A percentile compares a stretch with the other conserved stretches of the same genome.
Evolutionary conservation across 1,140 invertebrate genomes (phyloP).

Genomic region (Heliothis subflexa): DNA sequence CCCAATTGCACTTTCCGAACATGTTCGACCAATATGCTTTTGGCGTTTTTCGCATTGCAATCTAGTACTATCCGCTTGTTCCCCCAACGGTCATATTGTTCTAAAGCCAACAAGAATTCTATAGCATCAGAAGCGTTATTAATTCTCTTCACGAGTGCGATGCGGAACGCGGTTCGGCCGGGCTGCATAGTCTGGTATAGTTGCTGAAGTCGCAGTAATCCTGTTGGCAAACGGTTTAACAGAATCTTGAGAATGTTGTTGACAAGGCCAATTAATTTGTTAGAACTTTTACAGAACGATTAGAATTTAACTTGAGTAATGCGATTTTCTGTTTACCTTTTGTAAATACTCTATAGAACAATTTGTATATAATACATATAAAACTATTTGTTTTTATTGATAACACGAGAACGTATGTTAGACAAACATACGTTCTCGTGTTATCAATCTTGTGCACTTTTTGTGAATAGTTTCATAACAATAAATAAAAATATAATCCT

Average conservation of each 20-base stretch:
- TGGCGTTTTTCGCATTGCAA: constrained; percentile 95
- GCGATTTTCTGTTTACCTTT: no score
- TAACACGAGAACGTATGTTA: no score
- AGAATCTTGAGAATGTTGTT: not conserved
- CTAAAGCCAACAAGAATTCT: constrained; percentile 92
- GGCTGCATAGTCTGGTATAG: constrained; percentile 78
- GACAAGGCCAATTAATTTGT: not conserved
- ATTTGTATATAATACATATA: no score
- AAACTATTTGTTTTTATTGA: no score
- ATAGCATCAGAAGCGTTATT: constrained; percentile 93
- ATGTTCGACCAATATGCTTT: constrained; percentile 95
- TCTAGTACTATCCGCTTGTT: constrained; percentile 96
- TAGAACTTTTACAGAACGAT: no score
- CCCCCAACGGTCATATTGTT: constrained; percentile 93
- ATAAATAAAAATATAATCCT: no score
- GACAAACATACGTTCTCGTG: no score
- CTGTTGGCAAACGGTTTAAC: constrained; percentile 82
- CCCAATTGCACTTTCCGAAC: constrained; percentile 95
- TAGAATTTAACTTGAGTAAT: no score
- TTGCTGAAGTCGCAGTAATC: constrained; percentile 85
- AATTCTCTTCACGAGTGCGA: constrained; percentile 93
- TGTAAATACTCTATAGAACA: no score
- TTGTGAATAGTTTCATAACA: no score
- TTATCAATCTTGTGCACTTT: no score
- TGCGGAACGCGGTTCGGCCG: constrained; percentile 93